Percentiles rank a stretch among this genome's conserved stretches.
Evolutionary conservation across 2,113 vertebrate genomes (phyloP).

Genomic region (Pseudorhombus dupliciocellatus): DNA sequence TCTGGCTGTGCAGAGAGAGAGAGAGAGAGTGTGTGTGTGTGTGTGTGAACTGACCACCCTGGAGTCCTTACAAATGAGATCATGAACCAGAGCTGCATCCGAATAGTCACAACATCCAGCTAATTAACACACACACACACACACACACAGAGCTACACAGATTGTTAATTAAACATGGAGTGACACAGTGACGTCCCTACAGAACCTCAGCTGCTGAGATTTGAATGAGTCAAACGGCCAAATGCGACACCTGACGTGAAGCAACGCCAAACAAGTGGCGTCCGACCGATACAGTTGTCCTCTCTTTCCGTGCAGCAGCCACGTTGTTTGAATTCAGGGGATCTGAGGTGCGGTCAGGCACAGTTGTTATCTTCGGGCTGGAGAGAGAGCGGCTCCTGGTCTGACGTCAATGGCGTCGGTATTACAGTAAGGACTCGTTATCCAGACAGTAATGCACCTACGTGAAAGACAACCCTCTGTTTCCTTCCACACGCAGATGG

Average conservation of each 20-base stretch:
- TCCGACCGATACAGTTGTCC: neutral
- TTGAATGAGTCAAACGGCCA: neutral
- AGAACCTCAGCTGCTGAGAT: neutral
- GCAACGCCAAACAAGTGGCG: neutral
- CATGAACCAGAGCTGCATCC: conserved; percentile 49
- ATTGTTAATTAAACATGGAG: neutral
- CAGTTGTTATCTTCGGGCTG: neutral
- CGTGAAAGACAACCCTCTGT: no score
- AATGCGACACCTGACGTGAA: neutral
- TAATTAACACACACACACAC: conserved; percentile 25
- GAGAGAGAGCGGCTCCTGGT: neutral
- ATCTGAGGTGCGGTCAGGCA: neutral
- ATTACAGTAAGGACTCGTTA: no score
- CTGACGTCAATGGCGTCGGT: neutral
- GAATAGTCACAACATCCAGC: conserved; percentile 18
- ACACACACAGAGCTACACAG: no score
- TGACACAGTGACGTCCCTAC: neutral
- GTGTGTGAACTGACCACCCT: conserved; percentile 66
- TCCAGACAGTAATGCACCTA: no score
- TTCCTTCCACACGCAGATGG: neutral
- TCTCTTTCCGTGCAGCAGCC: no score
- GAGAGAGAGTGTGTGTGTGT: conserved; percentile 14
- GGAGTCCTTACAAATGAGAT: conserved; percentile 64
- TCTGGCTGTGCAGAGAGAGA: conserved; percentile 33
- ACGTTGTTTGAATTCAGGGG: neutral